Conservation (phyloP, 2,797 vertebrate species). For the Gymnoscopelus braueri region DNA sequence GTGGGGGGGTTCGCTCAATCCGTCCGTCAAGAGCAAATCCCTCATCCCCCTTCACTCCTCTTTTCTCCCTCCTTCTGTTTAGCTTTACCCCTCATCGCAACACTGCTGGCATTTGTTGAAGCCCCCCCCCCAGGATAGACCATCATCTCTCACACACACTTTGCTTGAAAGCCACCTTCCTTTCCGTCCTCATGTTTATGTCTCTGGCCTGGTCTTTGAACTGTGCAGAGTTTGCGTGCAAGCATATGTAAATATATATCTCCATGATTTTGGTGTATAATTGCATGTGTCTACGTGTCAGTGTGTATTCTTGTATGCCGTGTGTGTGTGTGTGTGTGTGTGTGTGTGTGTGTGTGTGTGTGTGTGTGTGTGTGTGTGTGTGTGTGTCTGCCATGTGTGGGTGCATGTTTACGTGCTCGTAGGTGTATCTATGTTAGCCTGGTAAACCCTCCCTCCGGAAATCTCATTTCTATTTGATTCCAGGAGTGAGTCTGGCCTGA, state of each 20-base stretch:
- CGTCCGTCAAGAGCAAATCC: not conserved
- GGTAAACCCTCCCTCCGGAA: too few relatives aligned
- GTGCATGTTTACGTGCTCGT: not conserved
- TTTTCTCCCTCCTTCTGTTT: too few relatives aligned
- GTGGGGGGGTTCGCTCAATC: not conserved
- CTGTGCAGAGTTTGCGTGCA: not conserved
- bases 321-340: not conserved
- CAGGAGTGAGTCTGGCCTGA: too few relatives aligned
- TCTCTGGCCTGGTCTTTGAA: conserved; percentile 20
- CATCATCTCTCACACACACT: conserved; percentile 27
- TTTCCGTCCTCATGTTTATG: conserved; percentile 31
- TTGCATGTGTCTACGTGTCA: not conserved
- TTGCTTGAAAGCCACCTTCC: not conserved
- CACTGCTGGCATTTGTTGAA: too few relatives aligned
- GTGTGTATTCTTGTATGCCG: too few relatives aligned
- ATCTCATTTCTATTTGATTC: too few relatives aligned
- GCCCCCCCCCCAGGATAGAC: conserved; percentile 18
- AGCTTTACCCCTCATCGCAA: too few relatives aligned
- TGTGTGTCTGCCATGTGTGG: not conserved
- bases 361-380: too few relatives aligned
- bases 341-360: not conserved
- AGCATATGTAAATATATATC: too few relatives aligned
- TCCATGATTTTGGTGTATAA: not conserved
- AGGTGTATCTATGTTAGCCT: too few relatives aligned
- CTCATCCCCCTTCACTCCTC: not conserved